These are phyloP conservation scores for Benthosema pterotum DNA, from an alignment of 2,797 vertebrate species.

Conservation along the genomic window DNA sequence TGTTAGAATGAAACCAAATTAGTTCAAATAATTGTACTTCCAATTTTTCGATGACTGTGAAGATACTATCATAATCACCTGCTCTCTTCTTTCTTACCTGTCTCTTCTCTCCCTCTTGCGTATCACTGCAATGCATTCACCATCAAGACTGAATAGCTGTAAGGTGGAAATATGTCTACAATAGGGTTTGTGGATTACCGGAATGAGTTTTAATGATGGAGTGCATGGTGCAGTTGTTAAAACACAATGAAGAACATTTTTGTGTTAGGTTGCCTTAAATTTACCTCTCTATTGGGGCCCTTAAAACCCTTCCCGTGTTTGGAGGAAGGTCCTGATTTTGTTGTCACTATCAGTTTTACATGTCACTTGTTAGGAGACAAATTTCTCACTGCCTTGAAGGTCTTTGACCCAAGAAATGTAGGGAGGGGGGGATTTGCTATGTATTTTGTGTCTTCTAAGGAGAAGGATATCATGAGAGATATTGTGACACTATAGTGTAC, in stretches of 20 bases:
- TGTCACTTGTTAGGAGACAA: slow-evolving; percentile 76
- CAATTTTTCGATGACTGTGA: too few species aligned
- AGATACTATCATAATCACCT: too few species aligned
- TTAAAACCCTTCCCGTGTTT: slow-evolving; percentile 86
- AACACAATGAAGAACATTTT: not conserved
- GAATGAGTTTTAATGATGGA: too few species aligned
- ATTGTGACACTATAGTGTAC: slow-evolving; percentile 2
- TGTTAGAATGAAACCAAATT: slow-evolving; percentile 86
- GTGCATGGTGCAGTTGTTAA: not conserved
- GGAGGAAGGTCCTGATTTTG: slow-evolving; percentile 80
- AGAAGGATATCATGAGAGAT: slow-evolving; percentile 1
- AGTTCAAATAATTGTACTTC: slow-evolving; percentile 82
- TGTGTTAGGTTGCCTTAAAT: slow-evolving; percentile 78
- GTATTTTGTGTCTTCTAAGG: slow-evolving; percentile 13
- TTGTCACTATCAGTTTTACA: slow-evolving; percentile 11
- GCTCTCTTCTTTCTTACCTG: not conserved
- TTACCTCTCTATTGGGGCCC: slow-evolving; percentile 76
- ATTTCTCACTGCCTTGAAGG: slow-evolving; percentile 83
- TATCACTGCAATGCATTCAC: slow-evolving; percentile 77
- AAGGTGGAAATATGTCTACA: not conserved
- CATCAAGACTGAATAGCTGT: slow-evolving; percentile 84
- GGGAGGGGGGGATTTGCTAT: slow-evolving; percentile 69
- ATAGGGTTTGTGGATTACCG: too few species aligned
- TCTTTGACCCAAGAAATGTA: slow-evolving; percentile 84
- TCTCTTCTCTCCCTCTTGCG: slow-evolving; percentile 16